A percentile compares a stretch with the other conserved stretches of the same genome.
phyloP scores from a whole-genome alignment of 1,140 invertebrate genomes.

The Drosophila tropicalis region DNA sequence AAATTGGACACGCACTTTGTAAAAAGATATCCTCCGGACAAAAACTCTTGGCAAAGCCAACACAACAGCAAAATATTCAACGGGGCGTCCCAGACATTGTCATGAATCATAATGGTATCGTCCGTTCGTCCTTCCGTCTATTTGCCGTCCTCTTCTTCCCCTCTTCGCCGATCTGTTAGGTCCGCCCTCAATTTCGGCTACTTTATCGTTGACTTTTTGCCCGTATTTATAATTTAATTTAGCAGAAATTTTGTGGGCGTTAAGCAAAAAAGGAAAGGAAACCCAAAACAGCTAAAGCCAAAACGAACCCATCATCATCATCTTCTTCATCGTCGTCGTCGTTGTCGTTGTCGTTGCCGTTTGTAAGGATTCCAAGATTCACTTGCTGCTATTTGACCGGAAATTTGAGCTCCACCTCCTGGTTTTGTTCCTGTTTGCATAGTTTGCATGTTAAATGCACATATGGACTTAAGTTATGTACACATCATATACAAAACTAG shows the following conservation, averaged over 20 bases:
- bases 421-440: constrained; percentile 18
- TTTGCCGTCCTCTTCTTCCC: background rate
- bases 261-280: constrained; percentile 59
- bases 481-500: constrained; percentile 59
- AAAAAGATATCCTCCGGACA: constrained; percentile 47
- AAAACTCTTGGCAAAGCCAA: constrained; percentile 41
- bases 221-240: constrained; percentile 81
- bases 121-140: constrained; percentile 28
- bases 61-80: constrained; percentile 24
- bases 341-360: constrained; percentile 1
- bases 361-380: constrained; percentile 77
- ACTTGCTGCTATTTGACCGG: constrained; percentile 64
- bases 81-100: constrained; percentile 54
- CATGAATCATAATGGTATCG: constrained; percentile 73
- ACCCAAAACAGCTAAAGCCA: constrained; percentile 39
- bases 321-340: background rate
- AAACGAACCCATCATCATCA: constrained; percentile 9
- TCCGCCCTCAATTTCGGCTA: constrained; percentile 37
- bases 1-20: constrained; percentile 76
- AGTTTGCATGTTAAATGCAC: constrained; percentile 79
- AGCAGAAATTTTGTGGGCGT: constrained; percentile 80
- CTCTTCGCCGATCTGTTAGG: constrained; percentile 10
- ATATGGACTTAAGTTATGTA: constrained; percentile 73
- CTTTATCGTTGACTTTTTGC: constrained; percentile 72
- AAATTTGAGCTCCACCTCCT: constrained; percentile 63